Percentiles rank a stretch among this genome's conserved stretches.
phyloP scores from a whole-genome alignment of 1,140 invertebrate genomes.

The Grapholita molesta region DNA sequence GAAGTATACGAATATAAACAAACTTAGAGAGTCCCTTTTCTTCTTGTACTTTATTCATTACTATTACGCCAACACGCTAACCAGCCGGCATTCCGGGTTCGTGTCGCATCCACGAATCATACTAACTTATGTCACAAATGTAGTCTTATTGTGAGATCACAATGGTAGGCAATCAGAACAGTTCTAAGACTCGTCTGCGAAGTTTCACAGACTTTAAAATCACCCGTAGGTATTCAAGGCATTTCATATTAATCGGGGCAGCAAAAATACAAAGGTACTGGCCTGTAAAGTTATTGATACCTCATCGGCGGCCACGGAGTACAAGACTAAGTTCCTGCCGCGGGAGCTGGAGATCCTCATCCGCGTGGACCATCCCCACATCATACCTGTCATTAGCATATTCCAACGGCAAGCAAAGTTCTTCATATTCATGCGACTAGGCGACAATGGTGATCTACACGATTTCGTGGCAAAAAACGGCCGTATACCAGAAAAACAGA shows the following conservation, averaged over 20 bases:
- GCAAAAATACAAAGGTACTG: conserved; percentile 57
- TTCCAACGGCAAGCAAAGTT: conserved; percentile 82
- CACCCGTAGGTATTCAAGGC: conserved; percentile 79
- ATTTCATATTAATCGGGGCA: conserved; percentile 75
- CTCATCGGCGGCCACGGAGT: conserved; percentile 83
- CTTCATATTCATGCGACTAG: conserved; percentile 84
- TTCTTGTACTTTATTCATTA: no score
- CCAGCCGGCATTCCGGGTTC: no score
- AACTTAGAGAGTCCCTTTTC: no score
- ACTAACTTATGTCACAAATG: no score
- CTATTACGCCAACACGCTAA: no score
- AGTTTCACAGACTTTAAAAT: no score
- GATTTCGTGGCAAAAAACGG: conserved; percentile 82
- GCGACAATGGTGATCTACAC: conserved; percentile 84
- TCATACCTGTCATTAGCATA: conserved; percentile 84
- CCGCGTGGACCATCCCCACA: conserved; percentile 85
- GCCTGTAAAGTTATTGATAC: conserved; percentile 89
- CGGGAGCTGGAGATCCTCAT: conserved; percentile 85
- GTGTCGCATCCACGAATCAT: no score
- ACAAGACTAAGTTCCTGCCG: conserved; percentile 86
- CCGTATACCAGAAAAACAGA: conserved; percentile 80
- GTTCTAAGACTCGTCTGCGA: background rate
- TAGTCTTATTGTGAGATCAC: no score
- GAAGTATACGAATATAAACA: no score
- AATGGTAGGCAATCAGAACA: background rate